A percentile compares a stretch with the other conserved stretches of the same genome.
Evolutionary conservation across 2,797 vertebrate species (phyloP).

Genomic region (Oreochromis grahami): DNA sequence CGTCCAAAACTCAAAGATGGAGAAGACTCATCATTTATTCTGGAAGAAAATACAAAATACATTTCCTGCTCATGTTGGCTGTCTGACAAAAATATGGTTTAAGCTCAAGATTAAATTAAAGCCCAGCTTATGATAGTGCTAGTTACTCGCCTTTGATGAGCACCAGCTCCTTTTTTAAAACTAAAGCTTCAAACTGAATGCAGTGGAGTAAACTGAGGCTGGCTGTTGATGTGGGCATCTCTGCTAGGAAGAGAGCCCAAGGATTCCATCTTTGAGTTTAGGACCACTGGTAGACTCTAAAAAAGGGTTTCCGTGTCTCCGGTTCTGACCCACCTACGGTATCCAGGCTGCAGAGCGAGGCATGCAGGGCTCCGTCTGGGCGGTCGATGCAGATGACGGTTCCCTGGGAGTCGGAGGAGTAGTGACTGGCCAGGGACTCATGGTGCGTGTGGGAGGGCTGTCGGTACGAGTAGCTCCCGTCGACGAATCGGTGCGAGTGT

Average conservation of each 20-base stretch:
- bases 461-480: conserved; percentile 86
- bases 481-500: conserved; percentile 95
- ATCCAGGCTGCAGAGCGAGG: conserved; percentile 90
- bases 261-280: background rate
- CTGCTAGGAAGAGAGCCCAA: background rate
- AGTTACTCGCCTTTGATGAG: background rate
- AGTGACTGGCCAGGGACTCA: conserved; percentile 89
- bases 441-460: conserved; percentile 80
- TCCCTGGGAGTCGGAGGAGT: conserved; percentile 95
- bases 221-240: background rate
- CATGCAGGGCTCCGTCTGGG: conserved; percentile 78
- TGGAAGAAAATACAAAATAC: background rate
- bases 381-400: conserved; percentile 82
- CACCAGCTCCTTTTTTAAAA: background rate
- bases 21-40: background rate
- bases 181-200: background rate
- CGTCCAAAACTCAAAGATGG: background rate
- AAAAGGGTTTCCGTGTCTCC: background rate
- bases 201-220: background rate
- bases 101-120: background rate
- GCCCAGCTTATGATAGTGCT: background rate
- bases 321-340: conserved; percentile 39
- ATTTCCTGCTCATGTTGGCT: background rate
- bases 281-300: background rate
- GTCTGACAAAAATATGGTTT: background rate